Evolutionary conservation across 2,888 invertebrate species (phyloP), one percentile per base, ranked within the genome.

Genomic region (Eristalinus sepulchralis): DNA sequence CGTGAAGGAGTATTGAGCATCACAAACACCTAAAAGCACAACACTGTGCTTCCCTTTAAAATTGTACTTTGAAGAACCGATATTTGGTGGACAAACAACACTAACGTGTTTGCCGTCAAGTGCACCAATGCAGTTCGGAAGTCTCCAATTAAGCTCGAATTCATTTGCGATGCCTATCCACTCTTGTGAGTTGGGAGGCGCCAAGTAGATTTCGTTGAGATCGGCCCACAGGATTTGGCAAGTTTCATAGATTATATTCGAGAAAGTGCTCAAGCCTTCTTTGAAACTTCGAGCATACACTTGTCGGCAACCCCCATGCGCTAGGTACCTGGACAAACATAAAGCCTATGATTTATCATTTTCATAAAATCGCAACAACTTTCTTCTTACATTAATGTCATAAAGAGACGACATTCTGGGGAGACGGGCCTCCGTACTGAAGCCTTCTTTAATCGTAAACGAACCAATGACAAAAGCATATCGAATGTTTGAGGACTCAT

Each of bases 81-180:
- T 6, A 4, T 31, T 2, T 31, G 31, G 31, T 2, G 31, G 31
- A 31, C 31, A 31, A 6, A 31, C 31, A 31, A 31, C 31, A 6
- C 6, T 31, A 31, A 31, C 6, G 6, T 31, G 6, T 31, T 31
- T 31, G 31, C 31, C 31, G 22, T 79, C 83, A 8, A 83, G 36
- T 17, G 73, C 62, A 8, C 83, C 75, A 13, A 73, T n/a, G 31
- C 78, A 71, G 24, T 71, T 59, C 59, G 10, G 33, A 47, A 53
- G 59, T 39, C 62, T 71, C 70, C 71, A 78, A 36, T 20, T 0
- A 39, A 59, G 33, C 39, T 11, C 60, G 17, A 66, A 78, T 20
- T 62, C 33, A 13, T 60, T 17, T 11, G 70, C 60, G 8, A 70
- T 10, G 10, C 6, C 31, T 31, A 6, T 66, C 66, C 66, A 47